A percentile compares a stretch with the other conserved stretches of the same genome.
These are phyloP conservation scores for Himalopsyche tibetana DNA, from an alignment of 2,888 invertebrate species.

Conservation along the genomic window DNA sequence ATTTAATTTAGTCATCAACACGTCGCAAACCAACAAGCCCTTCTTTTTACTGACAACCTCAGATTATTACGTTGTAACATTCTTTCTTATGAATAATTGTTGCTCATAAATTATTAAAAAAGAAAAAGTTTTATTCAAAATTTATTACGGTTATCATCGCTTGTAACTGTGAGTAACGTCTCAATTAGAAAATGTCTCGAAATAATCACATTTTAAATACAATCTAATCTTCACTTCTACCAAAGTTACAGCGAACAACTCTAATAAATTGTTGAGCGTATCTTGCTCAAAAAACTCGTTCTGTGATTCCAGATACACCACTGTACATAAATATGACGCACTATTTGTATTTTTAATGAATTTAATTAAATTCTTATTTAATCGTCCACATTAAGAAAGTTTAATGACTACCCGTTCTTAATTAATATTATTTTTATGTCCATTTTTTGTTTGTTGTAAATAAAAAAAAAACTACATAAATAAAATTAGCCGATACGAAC, in stretches of 20 bases:
- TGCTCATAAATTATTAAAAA: background rate
- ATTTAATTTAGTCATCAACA: background rate
- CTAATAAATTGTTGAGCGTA: constrained; percentile 14
- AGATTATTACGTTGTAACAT: background rate
- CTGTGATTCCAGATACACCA: background rate
- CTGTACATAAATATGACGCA: background rate
- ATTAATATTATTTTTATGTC: too few species aligned
- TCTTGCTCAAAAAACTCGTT: constrained; percentile 17
- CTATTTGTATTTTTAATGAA: background rate
- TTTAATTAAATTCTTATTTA: background rate
- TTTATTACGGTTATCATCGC: constrained; percentile 5
- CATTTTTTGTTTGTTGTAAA: too few species aligned
- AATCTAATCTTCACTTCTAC: constrained; percentile 25
- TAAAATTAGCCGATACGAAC: too few species aligned
- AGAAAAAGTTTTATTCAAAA: background rate
- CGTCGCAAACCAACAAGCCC: background rate
- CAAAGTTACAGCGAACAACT: constrained; percentile 2
- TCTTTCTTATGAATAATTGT: background rate
- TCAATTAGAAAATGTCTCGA: constrained; percentile 30
- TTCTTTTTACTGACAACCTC: too few species aligned
- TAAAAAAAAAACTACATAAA: too few species aligned
- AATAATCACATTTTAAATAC: constrained; percentile 10
- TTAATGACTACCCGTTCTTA: too few species aligned
- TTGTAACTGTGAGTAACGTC: background rate
- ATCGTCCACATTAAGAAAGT: too few species aligned